Base-by-base conservation (phyloP, 2,888 invertebrate genomes). In the Megaustenia siamemsis region DNA sequence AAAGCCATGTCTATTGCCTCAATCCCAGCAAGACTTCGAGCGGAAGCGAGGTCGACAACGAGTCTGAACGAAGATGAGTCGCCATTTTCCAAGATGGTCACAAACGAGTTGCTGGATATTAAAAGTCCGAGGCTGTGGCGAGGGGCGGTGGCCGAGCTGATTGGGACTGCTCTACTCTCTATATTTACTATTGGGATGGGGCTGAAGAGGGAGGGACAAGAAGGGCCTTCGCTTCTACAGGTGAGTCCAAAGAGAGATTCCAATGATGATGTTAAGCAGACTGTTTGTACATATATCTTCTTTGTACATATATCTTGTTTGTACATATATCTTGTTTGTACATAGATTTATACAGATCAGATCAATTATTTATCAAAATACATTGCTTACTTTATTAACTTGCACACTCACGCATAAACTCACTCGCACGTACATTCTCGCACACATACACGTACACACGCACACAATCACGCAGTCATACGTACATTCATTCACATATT, bases 141-240 rank as follows among this genome's bases (percentile, higher is more conserved):
- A 12, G 91, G 89, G 4, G 88, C 88, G 8, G 21, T 88, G 5
- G 90, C 89, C 0, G 91, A 91, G 84, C 89, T 85, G 24, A 35
- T 85, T 38, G 82, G 81, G 60, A 60, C 49, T 40, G 32, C 35
- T 1, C 40, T 85, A 0, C 38, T 85, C 12, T 28, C 28, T 5
- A 56, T 81, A 5, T 81, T 85, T 45, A 80, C 82, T 8, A 77
- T 85, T 28, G 77, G 56, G 40, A 43, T 85, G 43, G 77, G 75
- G n/a, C 10, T 85, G 6, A 76, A 32, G 24, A 76, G 53, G 15
- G 71, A 79, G 10, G 84, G 77, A n/a, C 40, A 38, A 18, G 10
- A 32, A 40, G 68, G 49, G n/a, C 68, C 78, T 5, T n/a, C 78
- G 2, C 45, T 60, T 24, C 35, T 71, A 43, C 78, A 84, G 78